These are phyloP conservation scores for Gobius niger DNA, from an alignment of 2,113 vertebrate genomes.

Conservation along the genomic window DNA sequence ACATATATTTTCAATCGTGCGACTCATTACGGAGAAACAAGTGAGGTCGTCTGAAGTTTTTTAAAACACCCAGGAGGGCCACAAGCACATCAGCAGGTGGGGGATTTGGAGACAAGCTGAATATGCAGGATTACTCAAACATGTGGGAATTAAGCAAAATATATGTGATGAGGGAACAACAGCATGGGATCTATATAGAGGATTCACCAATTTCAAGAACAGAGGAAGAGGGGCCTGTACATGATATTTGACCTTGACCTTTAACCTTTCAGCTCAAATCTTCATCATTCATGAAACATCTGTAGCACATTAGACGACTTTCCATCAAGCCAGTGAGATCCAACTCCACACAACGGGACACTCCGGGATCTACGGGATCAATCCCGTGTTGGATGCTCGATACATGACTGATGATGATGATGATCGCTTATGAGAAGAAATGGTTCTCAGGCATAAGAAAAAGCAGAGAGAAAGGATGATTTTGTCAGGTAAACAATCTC, in stretches of 20 bases:
- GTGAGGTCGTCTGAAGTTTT: no score
- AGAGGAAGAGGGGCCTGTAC: no score
- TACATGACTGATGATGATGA: neutral
- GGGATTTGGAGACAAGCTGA: no score
- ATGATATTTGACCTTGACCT: neutral
- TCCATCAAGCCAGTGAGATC: conserved; percentile 13
- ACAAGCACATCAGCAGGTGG: no score
- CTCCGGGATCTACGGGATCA: no score
- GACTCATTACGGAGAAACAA: no score
- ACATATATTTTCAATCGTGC: neutral
- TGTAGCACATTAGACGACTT: conserved; percentile 1
- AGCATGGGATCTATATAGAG: no score
- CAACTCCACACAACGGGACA: conserved; percentile 4
- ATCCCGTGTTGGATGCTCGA: neutral
- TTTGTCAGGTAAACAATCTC: conserved; percentile 39
- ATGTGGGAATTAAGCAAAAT: no score
- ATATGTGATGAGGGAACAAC: no score
- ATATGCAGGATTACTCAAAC: no score
- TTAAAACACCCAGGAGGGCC: no score
- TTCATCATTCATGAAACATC: conserved; percentile 1
- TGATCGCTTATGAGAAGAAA: conserved; percentile 7
- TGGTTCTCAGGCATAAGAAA: conserved; percentile 6
- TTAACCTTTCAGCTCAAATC: conserved; percentile 2
- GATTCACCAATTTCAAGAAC: no score
- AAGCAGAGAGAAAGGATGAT: conserved; percentile 37